A percentile compares a stretch with the other conserved stretches of the same genome.
Evolutionary conservation across 2,797 vertebrate species (phyloP).

Genomic region (Salmo trutta): DNA sequence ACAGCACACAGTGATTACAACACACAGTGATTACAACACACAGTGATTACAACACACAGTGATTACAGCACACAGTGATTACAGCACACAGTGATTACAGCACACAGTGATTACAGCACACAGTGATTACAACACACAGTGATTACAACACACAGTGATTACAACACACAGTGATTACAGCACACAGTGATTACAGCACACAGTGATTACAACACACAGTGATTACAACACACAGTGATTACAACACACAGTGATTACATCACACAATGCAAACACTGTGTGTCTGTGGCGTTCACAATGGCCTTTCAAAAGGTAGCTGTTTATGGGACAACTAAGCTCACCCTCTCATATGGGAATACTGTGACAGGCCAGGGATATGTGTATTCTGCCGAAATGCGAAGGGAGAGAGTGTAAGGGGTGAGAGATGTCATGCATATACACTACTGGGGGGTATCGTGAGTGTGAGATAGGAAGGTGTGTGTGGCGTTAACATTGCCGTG

Average conservation of each 20-base stretch:
- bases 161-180: not conserved
- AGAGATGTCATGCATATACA: not conserved
- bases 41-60: not conserved
- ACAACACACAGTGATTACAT: not conserved
- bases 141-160: not conserved
- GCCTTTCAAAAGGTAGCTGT: not conserved
- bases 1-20: slow-evolving; percentile 9
- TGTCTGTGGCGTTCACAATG: not conserved
- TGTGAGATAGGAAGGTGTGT: not conserved
- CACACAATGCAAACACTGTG: slow-evolving; percentile 6
- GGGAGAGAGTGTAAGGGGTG: not conserved
- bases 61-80: slow-evolving; percentile 12
- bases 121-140: slow-evolving; percentile 8
- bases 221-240: not conserved
- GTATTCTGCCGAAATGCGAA: not conserved
- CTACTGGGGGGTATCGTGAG: not conserved
- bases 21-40: not conserved
- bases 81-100: not conserved
- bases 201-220: slow-evolving; percentile 2
- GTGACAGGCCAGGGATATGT: not conserved
- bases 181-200: not conserved
- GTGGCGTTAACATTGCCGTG: not conserved
- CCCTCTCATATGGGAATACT: slow-evolving; percentile 8
- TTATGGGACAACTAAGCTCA: slow-evolving; percentile 5
- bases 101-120: not conserved